A percentile compares a stretch with the other conserved stretches of the same genome.
phyloP scores from a whole-genome alignment of 2,797 vertebrate genomes.

The Chromobotia macracanthus region DNA sequence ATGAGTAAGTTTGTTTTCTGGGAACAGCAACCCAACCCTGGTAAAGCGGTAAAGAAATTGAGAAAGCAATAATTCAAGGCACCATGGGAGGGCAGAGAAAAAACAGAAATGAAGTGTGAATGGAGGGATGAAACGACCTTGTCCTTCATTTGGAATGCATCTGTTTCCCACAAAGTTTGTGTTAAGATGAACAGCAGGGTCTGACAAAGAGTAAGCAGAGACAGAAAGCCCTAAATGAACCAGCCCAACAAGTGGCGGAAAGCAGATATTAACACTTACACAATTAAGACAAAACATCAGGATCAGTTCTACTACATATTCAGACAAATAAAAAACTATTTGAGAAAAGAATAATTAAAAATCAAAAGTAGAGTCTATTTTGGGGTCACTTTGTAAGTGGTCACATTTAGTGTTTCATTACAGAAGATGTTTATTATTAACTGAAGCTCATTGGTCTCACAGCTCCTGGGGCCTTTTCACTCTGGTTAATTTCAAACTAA shows the following conservation, averaged over 20 bases:
- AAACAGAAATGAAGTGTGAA: not conserved
- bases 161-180: constrained; percentile 75
- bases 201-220: constrained; percentile 68
- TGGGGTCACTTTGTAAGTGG: too few species aligned
- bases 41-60: not conserved
- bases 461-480: not conserved
- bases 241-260: constrained; percentile 50
- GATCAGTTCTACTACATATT: too few species aligned
- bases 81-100: constrained; percentile 41
- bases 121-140: constrained; percentile 72
- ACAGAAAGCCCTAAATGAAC: constrained; percentile 47
- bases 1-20: not conserved
- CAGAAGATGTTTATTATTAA: not conserved
- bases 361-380: too few species aligned
- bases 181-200: constrained; percentile 79
- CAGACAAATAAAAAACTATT: too few species aligned
- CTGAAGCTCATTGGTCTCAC: not conserved
- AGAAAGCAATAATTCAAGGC: constrained; percentile 6
- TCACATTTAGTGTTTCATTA: not conserved
- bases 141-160: constrained; percentile 78
- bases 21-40: constrained; percentile 8
- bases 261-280: not conserved
- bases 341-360: too few species aligned
- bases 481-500: constrained; percentile 25
- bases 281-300: not conserved